Base-by-base conservation (phyloP, 1,140 invertebrate species). In the Hylyphantes graminicola region DNA sequence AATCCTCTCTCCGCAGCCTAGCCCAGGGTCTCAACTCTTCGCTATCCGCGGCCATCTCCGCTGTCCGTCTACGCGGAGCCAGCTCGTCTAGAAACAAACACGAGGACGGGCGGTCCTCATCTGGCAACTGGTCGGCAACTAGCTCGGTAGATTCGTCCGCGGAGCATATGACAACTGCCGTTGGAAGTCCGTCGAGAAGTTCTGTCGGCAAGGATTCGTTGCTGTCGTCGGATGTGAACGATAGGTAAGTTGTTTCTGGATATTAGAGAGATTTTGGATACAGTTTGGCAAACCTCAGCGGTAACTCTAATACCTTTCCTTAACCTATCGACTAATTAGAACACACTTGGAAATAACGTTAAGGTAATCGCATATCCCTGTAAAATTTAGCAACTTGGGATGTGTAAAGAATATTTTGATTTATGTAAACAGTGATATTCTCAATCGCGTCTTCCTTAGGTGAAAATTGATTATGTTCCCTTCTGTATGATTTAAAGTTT, bases 71-170 rank as follows among this genome's bases (percentile, higher is more conserved):
- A 87, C 90, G 86, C n/a, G 57, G 55, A 7, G 55, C 21, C 19
- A 61, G 11, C 13, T 11, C 48, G 63, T 65, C 72, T 0, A 35
- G 48, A 9, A 53, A 15, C 10, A 80, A 76, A 19, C 73, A 76
- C 19, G 94, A 95, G 81, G 95, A 96, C 88, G 91, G 90, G 8
- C 93, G 94, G 89, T 96, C 95, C 0, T 96, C 95, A 64, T 96
- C 95, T 84, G 96, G 96, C 67, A 97, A 97, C 89, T 97, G 96
- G 96, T 96, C 95, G 87, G 95, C 95, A 3, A 88, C 88, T 55
- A 96, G 95, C 0, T 91, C 90, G 0, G 64, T 91, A 50, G 90
- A 90, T 77, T 90, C 90, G 0, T 94, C 53, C 10, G 48, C 75
- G 35, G 35, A 35, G 5, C 35, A 35, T 35, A 35, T 35, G 35